Evolutionary conservation across 64 coral and sea anemone species (phyloP).

Genomic region (Pachyseris speciosa): DNA sequence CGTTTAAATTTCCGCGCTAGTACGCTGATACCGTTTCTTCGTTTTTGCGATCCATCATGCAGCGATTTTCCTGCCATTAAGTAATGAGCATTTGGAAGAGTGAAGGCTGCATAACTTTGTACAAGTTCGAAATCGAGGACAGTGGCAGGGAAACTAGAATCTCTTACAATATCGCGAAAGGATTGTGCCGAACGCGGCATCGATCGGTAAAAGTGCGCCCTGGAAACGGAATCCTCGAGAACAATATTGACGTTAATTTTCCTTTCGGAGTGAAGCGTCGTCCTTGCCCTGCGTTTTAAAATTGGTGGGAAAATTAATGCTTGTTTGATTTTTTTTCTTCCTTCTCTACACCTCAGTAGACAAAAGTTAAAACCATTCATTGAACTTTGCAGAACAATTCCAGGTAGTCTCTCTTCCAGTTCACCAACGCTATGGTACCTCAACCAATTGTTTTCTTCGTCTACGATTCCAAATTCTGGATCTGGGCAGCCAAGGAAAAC

Average conservation of each 20-base stretch:
- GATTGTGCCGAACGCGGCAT: constrained; percentile 69
- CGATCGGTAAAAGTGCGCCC: constrained; percentile 83
- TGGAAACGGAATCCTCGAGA: constrained; percentile 85
- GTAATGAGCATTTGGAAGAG: constrained; percentile 62
- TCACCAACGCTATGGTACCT: constrained; percentile 22
- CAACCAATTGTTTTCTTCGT: constrained; percentile 54
- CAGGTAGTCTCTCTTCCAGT: constrained; percentile 69
- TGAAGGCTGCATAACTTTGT: constrained; percentile 82
- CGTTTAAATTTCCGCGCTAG: constrained; percentile 55
- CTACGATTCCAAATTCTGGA: constrained; percentile 60
- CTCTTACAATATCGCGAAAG: constrained; percentile 58
- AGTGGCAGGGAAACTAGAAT: constrained; percentile 59
- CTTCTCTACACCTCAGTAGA: constrained; percentile 63
- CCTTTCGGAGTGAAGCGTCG: background rate
- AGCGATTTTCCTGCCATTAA: constrained; percentile 70
- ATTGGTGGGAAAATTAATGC: constrained; percentile 85
- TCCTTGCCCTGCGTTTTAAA: constrained; percentile 30
- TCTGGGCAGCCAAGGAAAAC: constrained; percentile 75
- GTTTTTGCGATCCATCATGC: background rate
- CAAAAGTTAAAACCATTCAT: constrained; percentile 77
- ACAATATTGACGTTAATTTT: constrained; percentile 86
- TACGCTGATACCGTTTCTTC: constrained; percentile 50
- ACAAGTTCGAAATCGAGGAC: constrained; percentile 84
- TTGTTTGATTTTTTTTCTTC: constrained; percentile 36
- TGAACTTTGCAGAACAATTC: constrained; percentile 59